Percentiles rank a stretch among this genome's conserved stretches.
phyloP scores from a whole-genome alignment of 2,888 invertebrate genomes.

The Elgonia sp. region DNA sequence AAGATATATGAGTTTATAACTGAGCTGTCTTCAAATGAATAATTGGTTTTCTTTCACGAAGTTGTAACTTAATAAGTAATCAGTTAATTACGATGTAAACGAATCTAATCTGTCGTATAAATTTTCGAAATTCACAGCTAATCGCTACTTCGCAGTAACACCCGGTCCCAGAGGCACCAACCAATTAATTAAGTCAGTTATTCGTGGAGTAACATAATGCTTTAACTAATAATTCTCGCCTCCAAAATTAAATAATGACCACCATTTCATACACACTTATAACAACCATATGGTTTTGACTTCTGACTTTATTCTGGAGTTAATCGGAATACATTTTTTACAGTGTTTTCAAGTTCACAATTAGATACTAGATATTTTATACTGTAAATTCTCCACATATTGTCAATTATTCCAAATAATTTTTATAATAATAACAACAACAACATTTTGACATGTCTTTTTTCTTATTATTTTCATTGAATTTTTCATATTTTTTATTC shows the following conservation, averaged over 20 bases:
- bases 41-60: slow-evolving; percentile 7
- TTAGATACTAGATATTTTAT: too few relatives aligned
- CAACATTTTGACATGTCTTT: too few relatives aligned
- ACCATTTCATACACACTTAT: slow-evolving; percentile 54
- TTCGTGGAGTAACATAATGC: slow-evolving; percentile 80
- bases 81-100: slow-evolving; percentile 70
- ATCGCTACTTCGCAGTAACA: slow-evolving; percentile 79
- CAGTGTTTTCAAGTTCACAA: background rate
- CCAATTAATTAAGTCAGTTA: slow-evolving; percentile 81
- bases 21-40: background rate
- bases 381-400: too few relatives aligned
- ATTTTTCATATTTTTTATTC: too few relatives aligned
- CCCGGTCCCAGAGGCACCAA: slow-evolving; percentile 76
- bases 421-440: too few relatives aligned
- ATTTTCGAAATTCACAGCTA: slow-evolving; percentile 73
- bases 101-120: slow-evolving; percentile 71
- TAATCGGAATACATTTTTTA: slow-evolving; percentile 35
- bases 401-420: too few relatives aligned
- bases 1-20: background rate
- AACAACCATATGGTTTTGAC: slow-evolving; percentile 62
- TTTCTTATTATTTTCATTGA: too few relatives aligned
- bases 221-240: slow-evolving; percentile 78
- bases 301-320: background rate
- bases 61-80: slow-evolving; percentile 59
- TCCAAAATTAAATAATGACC: slow-evolving; percentile 73